Percentiles rank a stretch among this genome's conserved stretches.
Evolutionary conservation across 2,113 vertebrate genomes (phyloP).

Genomic region (Aegotheles bennettii): DNA sequence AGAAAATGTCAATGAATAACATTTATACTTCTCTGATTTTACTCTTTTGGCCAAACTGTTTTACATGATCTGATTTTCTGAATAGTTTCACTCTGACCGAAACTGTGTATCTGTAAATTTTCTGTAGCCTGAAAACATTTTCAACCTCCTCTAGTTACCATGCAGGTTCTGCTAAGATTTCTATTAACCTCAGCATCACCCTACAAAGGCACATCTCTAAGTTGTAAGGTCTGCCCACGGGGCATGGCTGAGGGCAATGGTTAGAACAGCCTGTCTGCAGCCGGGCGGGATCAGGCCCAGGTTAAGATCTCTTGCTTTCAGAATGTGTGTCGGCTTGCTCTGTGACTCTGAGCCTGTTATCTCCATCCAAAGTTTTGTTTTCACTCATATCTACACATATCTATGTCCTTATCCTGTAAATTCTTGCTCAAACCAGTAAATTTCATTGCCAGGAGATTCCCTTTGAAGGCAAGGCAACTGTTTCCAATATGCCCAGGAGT

Average conservation of each 20-base stretch:
- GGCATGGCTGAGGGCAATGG: not conserved
- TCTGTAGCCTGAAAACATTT: not conserved
- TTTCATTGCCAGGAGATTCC: not conserved
- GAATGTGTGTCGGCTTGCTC: not conserved
- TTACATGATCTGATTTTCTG: not conserved
- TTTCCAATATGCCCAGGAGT: not conserved
- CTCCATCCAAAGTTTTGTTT: not conserved
- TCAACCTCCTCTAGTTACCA: not conserved
- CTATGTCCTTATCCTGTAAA: not conserved
- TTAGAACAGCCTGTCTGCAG: not conserved
- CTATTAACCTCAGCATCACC: not conserved
- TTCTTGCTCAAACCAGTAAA: not conserved
- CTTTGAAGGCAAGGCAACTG: not conserved
- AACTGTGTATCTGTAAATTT: not conserved
- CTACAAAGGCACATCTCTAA: not conserved
- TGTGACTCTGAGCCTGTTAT: not conserved
- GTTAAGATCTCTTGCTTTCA: not conserved
- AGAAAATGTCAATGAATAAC: slow-evolving; percentile 51
- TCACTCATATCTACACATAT: not conserved
- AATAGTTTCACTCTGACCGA: not conserved
- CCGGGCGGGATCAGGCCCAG: not conserved
- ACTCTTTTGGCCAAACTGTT: slow-evolving; percentile 6
- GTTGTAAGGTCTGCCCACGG: not conserved
- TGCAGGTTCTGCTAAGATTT: not conserved
- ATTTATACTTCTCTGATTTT: slow-evolving; percentile 38